Evolutionary conservation across 2,113 vertebrate species (phyloP).

Genomic region (Campylorhamphus procurvoides): DNA sequence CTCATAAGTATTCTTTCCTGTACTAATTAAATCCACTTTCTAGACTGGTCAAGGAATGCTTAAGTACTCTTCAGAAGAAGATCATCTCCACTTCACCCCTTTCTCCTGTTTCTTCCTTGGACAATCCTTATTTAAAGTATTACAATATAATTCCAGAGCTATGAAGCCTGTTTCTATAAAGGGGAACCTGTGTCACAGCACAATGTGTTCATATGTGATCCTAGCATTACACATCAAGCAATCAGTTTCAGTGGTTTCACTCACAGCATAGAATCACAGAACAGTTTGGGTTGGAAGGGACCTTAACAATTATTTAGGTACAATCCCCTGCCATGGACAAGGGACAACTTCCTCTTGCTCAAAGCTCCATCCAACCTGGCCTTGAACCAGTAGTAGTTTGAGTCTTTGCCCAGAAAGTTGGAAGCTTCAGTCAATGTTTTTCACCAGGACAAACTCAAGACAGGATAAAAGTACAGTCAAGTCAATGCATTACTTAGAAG

Average conservation of each 20-base stretch:
- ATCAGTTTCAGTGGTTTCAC: not conserved
- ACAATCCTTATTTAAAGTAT: not conserved
- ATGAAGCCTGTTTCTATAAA: not conserved
- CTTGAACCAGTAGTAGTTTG: not conserved
- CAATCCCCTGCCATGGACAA: not conserved
- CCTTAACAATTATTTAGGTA: too few relatives aligned
- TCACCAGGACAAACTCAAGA: not conserved
- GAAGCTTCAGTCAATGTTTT: not conserved
- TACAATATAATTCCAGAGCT: not conserved
- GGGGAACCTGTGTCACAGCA: not conserved
- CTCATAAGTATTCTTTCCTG: not conserved
- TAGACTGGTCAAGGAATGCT: not conserved
- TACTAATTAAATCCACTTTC: not conserved
- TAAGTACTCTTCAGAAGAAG: not conserved
- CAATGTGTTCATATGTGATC: not conserved
- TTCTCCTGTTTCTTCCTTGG: not conserved
- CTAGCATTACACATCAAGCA: fast-evolving
- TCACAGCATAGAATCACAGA: not conserved
- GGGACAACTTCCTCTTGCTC: not conserved
- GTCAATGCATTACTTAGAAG: not conserved
- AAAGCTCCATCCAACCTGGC: not conserved
- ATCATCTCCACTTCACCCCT: not conserved
- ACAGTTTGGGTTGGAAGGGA: not conserved
- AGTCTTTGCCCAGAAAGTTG: not conserved
- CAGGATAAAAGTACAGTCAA: not conserved